These are phyloP conservation scores for Petroica traversi DNA, from an alignment of 2,113 vertebrate genomes.

Conservation along the genomic window DNA sequence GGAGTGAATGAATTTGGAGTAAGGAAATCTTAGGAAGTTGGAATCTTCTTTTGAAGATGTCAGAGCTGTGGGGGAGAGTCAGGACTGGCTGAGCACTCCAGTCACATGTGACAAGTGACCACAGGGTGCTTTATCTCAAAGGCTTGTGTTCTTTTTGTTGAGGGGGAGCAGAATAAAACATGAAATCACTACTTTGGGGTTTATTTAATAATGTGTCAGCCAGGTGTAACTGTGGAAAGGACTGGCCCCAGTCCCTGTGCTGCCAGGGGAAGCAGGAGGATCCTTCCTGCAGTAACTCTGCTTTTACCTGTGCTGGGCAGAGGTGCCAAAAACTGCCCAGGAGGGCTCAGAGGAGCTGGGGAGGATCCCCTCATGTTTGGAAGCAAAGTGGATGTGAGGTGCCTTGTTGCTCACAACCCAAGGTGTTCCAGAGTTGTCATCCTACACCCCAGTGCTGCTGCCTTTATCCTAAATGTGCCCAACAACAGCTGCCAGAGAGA, in stretches of 20 bases:
- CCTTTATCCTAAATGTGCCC: not conserved
- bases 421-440: not conserved
- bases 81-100: not conserved
- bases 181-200: fast-evolving
- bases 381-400: not conserved
- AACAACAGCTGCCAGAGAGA: not conserved
- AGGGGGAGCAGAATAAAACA: not conserved
- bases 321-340: not conserved
- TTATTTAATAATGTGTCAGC: not conserved
- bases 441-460: not conserved
- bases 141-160: not conserved
- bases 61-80: not conserved
- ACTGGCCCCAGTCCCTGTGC: not conserved
- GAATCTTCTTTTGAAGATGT: not conserved
- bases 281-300: not conserved
- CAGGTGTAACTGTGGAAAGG: fast-evolving
- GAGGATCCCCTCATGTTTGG: not conserved
- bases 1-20: not conserved
- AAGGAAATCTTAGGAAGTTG: not conserved
- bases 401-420: not conserved
- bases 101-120: fast-evolving
- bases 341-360: not conserved
- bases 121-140: not conserved
- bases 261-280: not conserved
- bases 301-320: not conserved